Conservation (phyloP, 2,113 vertebrate genomes). For the Sebastes schlegelii region DNA sequence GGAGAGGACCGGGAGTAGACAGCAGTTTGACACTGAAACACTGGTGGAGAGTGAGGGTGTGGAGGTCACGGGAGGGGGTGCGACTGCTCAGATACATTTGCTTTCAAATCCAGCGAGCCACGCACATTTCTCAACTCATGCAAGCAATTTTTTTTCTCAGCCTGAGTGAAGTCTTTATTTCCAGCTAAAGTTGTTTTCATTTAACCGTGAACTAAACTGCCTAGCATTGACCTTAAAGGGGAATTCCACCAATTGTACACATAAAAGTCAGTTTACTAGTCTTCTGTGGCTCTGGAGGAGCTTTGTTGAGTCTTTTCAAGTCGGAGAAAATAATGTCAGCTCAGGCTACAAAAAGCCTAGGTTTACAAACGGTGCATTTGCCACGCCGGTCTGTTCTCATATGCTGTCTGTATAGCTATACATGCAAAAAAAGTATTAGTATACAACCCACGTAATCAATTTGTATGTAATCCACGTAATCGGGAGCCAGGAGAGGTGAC, state of each 20-base stretch:
- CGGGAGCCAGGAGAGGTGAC: too few species aligned
- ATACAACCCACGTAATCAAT: too few species aligned
- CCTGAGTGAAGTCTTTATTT: slow-evolving; percentile 9
- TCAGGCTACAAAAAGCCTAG: background rate
- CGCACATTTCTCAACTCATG: background rate
- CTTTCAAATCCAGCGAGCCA: slow-evolving; percentile 18
- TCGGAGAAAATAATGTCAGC: background rate
- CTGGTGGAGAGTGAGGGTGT: background rate
- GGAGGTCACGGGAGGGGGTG: background rate
- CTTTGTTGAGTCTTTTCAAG: slow-evolving; percentile 5
- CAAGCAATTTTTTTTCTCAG: background rate
- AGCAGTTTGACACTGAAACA: slow-evolving; percentile 8
- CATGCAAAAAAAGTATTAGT: too few species aligned
- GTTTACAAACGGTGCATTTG: background rate
- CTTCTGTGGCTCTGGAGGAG: background rate
- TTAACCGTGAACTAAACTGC: slow-evolving; percentile 1
- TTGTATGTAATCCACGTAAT: too few species aligned
- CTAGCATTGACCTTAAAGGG: background rate
- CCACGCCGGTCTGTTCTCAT: too few species aligned
- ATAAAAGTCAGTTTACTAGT: background rate
- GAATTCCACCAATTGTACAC: background rate
- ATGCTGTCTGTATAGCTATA: too few species aligned
- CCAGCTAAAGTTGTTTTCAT: slow-evolving; percentile 20
- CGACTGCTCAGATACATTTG: background rate
- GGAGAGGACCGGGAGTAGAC: background rate